Base-by-base conservation (phyloP, 2,113 vertebrate species). In the Ranitomeya variabilis region DNA sequence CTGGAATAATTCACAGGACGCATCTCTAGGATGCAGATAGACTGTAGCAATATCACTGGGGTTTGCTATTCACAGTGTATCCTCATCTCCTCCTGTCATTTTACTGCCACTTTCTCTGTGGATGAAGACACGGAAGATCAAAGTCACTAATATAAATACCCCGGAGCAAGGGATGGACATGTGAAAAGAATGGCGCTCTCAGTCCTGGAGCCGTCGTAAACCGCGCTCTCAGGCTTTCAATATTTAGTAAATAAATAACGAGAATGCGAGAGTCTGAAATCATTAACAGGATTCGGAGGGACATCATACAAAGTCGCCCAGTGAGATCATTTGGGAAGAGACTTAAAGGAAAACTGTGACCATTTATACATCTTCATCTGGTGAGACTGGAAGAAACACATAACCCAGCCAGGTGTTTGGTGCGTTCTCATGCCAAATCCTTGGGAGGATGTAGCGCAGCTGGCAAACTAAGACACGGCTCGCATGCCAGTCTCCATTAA, bases 341-440 rank as follows among this genome's bases (percentile, higher is more conserved):
- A 67, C 86, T 87, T 87, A 80, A 87, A 87, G 86, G 77, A 87
- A 87, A 69, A 87, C 78, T 87, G 60, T 80, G 86, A 87, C 77
- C 77, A 87, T 87, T 87, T 80, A 87, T 80, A 71, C 59, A 69
- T 87, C 77, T 87, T 71, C 86, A 67, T 87, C 76, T 87, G 86
- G 45, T 87, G 86, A 77, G 76, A 52, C 86, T 80, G 86, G 76
- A 80, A 79, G 85, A 86, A 77, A 87, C 74, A 31, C 74, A 77
- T 77, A 80, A 64, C 76, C 45, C 59, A 51, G 74, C 74, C 86
- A 87, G 86, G 86, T 79, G 86, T 67, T 87, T 80, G 73, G 86
- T 80, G 86, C 45, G 23, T 69, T 80, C 76, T 79, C 54, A 77
- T 79, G 86, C 86, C 86, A 87, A 67, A 66, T 87, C 76, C 76